phyloP scores from a whole-genome alignment of 1,140 invertebrate genomes.

The Cotesia vestalis region DNA sequence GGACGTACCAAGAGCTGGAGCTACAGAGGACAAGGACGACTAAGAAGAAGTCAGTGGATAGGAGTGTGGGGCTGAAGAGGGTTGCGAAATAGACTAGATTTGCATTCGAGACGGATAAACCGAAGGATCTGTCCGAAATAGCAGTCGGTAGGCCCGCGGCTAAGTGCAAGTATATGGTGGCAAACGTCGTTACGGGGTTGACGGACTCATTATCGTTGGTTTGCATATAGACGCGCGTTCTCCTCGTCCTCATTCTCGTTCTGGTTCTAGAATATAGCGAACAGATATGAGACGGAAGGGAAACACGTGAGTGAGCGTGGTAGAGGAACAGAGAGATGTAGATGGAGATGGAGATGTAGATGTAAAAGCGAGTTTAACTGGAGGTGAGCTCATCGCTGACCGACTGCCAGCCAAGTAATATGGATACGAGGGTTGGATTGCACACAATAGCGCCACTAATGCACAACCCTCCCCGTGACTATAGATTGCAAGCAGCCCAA shows the following conservation, averaged over 20 bases:
- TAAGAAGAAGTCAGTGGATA: neutral
- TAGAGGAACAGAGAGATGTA: neutral
- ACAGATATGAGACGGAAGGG: neutral
- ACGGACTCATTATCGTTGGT: slow-evolving; percentile 65
- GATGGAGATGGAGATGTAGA: neutral
- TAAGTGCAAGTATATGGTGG: slow-evolving; percentile 63
- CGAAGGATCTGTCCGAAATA: slow-evolving; percentile 58
- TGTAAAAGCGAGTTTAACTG: slow-evolving; percentile 27
- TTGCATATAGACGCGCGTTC: slow-evolving; percentile 60
- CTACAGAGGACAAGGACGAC: neutral
- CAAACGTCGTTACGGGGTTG: slow-evolving; percentile 64
- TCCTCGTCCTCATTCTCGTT: too few relatives aligned
- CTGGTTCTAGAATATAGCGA: too few relatives aligned
- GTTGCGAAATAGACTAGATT: slow-evolving; percentile 42
- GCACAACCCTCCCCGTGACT: slow-evolving; percentile 51
- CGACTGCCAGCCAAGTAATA: slow-evolving; percentile 63
- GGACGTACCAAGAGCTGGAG: neutral
- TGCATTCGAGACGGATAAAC: slow-evolving; percentile 57
- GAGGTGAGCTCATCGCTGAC: slow-evolving; percentile 51
- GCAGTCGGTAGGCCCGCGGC: slow-evolving; percentile 48
- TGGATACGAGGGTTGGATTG: slow-evolving; percentile 55
- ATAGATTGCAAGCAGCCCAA: slow-evolving; percentile 43
- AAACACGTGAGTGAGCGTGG: too few relatives aligned
- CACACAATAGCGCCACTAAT: slow-evolving; percentile 64
- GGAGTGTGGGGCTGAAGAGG: slow-evolving; percentile 24